Conservation (phyloP, 2,113 vertebrate species). For the Macaca fascicularis region T2T-MFA8v1.1 NC_088375.1:68637001-68637500, state of each 20-base stretch:
- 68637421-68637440: background rate
- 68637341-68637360: background rate
- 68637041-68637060: background rate
- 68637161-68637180: background rate
- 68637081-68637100: background rate
- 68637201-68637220: background rate
- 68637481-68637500: background rate
- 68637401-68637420: background rate
- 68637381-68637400: background rate
- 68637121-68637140: background rate
- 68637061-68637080: background rate
- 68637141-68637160: background rate
- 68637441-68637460: background rate
- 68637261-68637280: background rate
- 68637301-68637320: background rate
- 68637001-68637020: background rate
- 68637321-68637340: background rate
- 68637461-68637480: background rate
- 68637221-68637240: background rate
- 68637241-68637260: background rate
- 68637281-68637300: background rate
- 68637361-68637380: background rate
- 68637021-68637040: background rate
- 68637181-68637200: background rate
- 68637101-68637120: background rate